These are phyloP conservation scores for Anisognathus igniventris DNA, from an alignment of 2,797 vertebrate species.

Conservation along the genomic window DNA sequence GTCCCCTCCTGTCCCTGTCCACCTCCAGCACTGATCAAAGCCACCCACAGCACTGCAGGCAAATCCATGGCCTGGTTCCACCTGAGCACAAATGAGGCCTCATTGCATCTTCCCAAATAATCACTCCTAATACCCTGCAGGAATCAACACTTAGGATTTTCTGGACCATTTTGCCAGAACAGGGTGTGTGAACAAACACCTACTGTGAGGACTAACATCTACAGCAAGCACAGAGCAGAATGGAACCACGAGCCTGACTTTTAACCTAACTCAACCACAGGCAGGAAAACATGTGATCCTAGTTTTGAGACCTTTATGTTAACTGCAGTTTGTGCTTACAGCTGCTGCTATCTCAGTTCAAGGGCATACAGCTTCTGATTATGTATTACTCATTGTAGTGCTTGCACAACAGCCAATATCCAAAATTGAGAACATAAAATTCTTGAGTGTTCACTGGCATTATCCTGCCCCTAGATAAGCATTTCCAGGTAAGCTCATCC, in stretches of 20 bases:
- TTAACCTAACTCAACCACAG: background rate
- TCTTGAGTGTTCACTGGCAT: background rate
- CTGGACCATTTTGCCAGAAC: background rate
- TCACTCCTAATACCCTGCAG: background rate
- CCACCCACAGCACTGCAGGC: background rate
- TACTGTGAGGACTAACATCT: fast-evolving
- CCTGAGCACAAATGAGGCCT: background rate
- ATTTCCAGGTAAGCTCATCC: background rate
- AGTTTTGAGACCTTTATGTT: background rate
- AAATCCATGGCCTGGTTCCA: background rate
- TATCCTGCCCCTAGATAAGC: background rate
- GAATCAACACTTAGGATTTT: background rate
- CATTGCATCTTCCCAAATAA: background rate
- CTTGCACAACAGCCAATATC: background rate
- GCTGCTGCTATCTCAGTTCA: background rate
- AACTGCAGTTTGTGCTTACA: background rate
- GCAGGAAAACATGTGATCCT: background rate
- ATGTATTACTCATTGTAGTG: background rate
- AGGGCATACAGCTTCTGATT: fast-evolving
- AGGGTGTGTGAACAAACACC: background rate
- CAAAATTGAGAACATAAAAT: background rate
- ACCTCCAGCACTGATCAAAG: background rate
- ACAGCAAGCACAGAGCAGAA: background rate
- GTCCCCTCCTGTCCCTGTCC: background rate
- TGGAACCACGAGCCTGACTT: background rate